Base-by-base conservation (phyloP, 2,113 vertebrate genomes). In the Lates calcarifer region DNA sequence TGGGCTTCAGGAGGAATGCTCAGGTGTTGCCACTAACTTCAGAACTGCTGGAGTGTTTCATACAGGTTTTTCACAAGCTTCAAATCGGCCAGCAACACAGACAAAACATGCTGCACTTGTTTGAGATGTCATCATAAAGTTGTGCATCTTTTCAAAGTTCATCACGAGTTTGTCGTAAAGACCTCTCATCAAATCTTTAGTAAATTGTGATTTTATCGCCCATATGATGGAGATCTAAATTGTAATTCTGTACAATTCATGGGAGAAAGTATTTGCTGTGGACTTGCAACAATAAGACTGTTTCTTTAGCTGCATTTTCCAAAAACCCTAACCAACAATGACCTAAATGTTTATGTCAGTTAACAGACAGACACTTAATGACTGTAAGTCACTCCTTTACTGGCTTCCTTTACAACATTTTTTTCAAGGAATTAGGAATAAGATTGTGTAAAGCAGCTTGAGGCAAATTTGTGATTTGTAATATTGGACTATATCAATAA, bases 131-230 rank as follows among this genome's bases (percentile, higher is more conserved):
- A 1, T 53, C 13, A 20, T 15, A 57, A 41, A 31, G 39, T 24
- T 43, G 53, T 60, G 29, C 5, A 8, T 22, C 8, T 28, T 53
- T 29, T 41, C 60, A 6, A 55, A 26, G 28, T 24, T 17, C 26
- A 57, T 17, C 55, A n/a, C 31, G 28, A 58, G 47, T 49, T n/a
- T 49, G 20, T 49, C 45, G 20, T 20, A 47, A 47, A 18, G 43
- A 18, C 1, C 1, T 15, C 43, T 45, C 45, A 47, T 47, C 20
- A 20, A 47, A 47, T 47, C 45, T 57, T 51, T 5, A 39, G 43
- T 41, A 55, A 56, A 75, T 41, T 64, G 73, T 24, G 39, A 66
- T 77, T 65, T 77, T 43, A 77, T 67, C 62, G 66, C 51, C 39
- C 53, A 35, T 20, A 33, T 20, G 39, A 77, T 66, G 28, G 37